These are phyloP conservation scores for Magallana ariakensis DNA, from an alignment of 1,140 invertebrate genomes.

Conservation along the genomic window DNA sequence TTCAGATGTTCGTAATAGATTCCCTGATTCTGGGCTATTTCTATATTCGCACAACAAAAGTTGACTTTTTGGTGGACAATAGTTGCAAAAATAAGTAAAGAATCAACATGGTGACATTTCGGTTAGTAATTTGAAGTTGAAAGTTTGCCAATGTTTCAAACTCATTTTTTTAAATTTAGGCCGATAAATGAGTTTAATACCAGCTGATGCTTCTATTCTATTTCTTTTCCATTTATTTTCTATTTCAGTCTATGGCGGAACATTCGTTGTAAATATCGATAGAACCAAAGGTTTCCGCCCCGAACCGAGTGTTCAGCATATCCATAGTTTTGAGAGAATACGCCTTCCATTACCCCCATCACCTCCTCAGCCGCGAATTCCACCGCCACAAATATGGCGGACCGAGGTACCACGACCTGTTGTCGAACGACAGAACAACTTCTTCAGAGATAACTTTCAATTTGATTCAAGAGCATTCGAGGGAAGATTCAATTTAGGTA, in stretches of 20 bases:
- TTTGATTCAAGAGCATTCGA: not conserved
- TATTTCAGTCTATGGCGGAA: not conserved
- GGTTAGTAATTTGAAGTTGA: too few species aligned
- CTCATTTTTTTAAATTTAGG: too few species aligned
- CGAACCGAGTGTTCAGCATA: not conserved
- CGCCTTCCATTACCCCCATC: not conserved
- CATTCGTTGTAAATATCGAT: constrained; percentile 14
- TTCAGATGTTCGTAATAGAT: too few species aligned
- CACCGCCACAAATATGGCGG: not conserved
- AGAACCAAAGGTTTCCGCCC: not conserved
- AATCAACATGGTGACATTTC: too few species aligned
- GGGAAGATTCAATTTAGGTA: constrained; percentile 3
- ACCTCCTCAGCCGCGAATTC: not conserved
- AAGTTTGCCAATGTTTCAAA: too few species aligned
- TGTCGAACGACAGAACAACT: not conserved
- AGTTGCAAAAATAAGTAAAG: too few species aligned
- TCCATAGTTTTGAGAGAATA: not conserved
- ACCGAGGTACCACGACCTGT: not conserved
- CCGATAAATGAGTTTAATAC: too few species aligned
- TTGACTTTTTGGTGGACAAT: too few species aligned
- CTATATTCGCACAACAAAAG: too few species aligned
- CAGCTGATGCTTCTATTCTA: too few species aligned
- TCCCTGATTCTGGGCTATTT: too few species aligned
- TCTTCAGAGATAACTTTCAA: not conserved
- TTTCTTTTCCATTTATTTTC: too few species aligned